Base-by-base conservation (phyloP, 1,140 invertebrate genomes). In the Cherax destructor region DNA sequence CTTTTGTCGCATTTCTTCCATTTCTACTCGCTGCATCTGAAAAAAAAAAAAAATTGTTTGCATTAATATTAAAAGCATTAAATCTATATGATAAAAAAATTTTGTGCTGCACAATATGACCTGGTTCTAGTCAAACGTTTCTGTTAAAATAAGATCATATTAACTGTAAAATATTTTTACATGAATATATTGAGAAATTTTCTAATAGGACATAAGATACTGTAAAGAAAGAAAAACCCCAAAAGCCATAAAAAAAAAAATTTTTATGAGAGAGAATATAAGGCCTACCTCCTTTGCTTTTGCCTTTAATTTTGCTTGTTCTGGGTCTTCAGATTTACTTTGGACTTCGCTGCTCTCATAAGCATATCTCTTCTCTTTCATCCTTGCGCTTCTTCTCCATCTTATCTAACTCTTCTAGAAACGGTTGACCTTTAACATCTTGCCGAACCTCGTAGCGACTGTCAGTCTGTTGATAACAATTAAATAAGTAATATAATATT, bases 241-340 rank as follows among this genome's bases (percentile, higher is more conserved):
- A 18, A 21, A 1, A 65, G 13, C 13, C 5, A 65, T 65, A 65
- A 65, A 65, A 65, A 21, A n/a, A 0, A 21, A 65, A 13, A 21
- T 65, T 13, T 4, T 56, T 56, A 56, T 41, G 30, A 41, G 30
- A 41, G 30, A 41, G 5, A 13, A 5, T 69, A 69, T n/a, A 18
- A 30, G 7, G 24, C 21, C 84, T 49, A 93, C 96, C 95, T 97
- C 97, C 96, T 97, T 97, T 93, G 98, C 98, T 95, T 99, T 99
- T 76, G 98, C 98, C 95, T 99, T 99, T 88, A 99, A 95, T 95
- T 99, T 99, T 0, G 98, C 97, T 95, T 99, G 98, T 94, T 99
- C 99, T 0, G 98, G 98, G 95, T 99, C 99, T 95, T 99, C 99
- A 49, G 97, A 97, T 95, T 99, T 99, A 78, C 98, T 98, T 83